Percentiles rank a stretch among this genome's conserved stretches.
phyloP scores from a whole-genome alignment of 30 jellyfish, hydroid and myxozoan genomes.

The Haliclystus octoradiatus region DNA sequence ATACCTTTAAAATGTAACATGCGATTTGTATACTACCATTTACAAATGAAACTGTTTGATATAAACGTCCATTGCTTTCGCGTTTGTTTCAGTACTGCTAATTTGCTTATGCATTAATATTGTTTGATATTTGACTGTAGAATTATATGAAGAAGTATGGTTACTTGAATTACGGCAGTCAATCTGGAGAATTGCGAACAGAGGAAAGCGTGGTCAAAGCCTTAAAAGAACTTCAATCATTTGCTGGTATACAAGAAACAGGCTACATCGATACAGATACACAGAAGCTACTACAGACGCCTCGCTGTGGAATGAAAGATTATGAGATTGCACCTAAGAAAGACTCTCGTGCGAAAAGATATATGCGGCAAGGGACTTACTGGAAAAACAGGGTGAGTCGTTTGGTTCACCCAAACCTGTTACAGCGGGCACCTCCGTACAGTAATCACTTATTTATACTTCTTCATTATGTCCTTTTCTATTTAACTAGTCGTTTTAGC shows the following conservation, averaged over 20 bases:
- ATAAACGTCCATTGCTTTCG: no score
- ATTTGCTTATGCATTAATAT: no score
- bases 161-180: constrained; percentile 17
- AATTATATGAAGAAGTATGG: constrained; percentile 31
- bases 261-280: constrained; percentile 52
- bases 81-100: no score
- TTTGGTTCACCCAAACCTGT: background rate
- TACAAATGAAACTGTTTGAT: no score
- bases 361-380: constrained; percentile 58
- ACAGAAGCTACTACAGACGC: constrained; percentile 25
- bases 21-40: no score
- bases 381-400: constrained; percentile 66
- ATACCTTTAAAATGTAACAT: no score
- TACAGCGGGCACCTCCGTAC: background rate
- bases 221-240: constrained; percentile 35
- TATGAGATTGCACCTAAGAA: background rate
- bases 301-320: constrained; percentile 86
- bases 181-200: constrained; percentile 36
- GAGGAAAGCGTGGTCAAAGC: constrained; percentile 25
- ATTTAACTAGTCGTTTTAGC: no score
- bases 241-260: constrained; percentile 47
- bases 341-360: constrained; percentile 25
- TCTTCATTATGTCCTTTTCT: no score
- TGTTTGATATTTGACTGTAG: constrained; percentile 25
- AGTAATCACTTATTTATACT: background rate